Base-by-base conservation (phyloP, 2,797 vertebrate species). In the Gephyroberyx darwinii region DNA sequence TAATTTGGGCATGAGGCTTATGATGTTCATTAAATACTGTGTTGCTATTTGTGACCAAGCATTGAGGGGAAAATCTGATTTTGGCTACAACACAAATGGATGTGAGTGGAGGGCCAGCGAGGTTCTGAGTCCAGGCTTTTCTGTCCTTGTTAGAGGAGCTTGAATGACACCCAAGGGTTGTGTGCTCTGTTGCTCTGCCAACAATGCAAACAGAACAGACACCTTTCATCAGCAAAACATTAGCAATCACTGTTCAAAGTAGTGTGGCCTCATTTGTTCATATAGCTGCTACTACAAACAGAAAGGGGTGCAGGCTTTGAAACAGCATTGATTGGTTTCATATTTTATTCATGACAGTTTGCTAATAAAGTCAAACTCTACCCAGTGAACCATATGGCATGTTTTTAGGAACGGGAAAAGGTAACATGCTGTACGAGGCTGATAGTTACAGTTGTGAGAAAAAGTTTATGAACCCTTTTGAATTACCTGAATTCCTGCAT, bases 331-430 rank as follows among this genome's bases (percentile, higher is more conserved):
- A 55, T 77, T 78, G 6, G 16, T 74, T 86, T 84, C 59, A 86
- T 89, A 74, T 82, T 86, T 89, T 83, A 87, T 88, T 90, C 61
- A 89, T 84, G 66, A 71, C 13, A 55, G 69, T 76, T 75, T 84
- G 70, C 76, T 83, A 84, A 80, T 79, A 68, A 80, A 86, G 74
- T 69, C 63, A 71, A 53, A 79, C 64, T 67, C 10, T 76, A 56
- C 58, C 73, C 67, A 75, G 4, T 31, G 57, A 75, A 78, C 68
- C 83, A 82, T 77, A 83, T 82, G 82, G 76, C 26, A 4, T 73
- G 43, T 61, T 71, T 91, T 81, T 78, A 26, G 39, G 31, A 68
- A 83, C 41, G 52, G 51, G 16, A 57, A 60, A 69, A 77, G 65
- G 57, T 71, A 83, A 73, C 78, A 73, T 69, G 58, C 47, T 69